Evolutionary conservation across 2,888 invertebrate genomes (phyloP), one percentile per base, ranked within the genome.

Genomic region (Sarcophaga rosellei): DNA sequence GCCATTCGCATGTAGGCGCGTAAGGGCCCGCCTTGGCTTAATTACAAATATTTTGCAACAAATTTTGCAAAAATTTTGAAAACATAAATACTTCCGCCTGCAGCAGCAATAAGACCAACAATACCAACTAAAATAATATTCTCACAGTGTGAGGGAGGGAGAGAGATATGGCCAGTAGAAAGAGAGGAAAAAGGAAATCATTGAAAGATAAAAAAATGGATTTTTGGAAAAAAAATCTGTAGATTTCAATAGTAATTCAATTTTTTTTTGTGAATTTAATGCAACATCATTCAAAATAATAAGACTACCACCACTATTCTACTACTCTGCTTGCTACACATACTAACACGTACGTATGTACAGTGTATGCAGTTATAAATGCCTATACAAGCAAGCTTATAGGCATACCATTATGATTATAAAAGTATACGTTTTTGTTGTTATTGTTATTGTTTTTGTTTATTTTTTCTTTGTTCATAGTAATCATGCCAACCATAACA

Each of bases 401-500:
- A 3, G 0, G 35, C 10, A 35, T 35, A 35, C 35, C 17, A 17
- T 53, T 17, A 53, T 72, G 69, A 21, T 23, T 65, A 47, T 72
- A 72, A 59, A 20, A 11, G 3, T 12, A 66, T 21, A 20, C 4
- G 17, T 35, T 47, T 62, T 70, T 70, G 11, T 6, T 61, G 35
- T 35, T 35, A 35, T 35, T 35, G 35, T 35, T 35, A 1, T 35
- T 8, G 35, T 35, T 8, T 35, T 35, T 8, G 0, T 25, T 25
- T 25, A n/a, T 35, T 35, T 8, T 35, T 10, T 35, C 10, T 35
- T 35, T 35, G 35, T 35, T 35, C 35, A 35, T 17, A 65, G 62
- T 73, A 79, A 80, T 86, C 68, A 77, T 84, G 77, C 81, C 81
- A 61, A 81, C 83, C 81, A 81, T 86, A 70, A 81, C 80, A 74